Evolutionary conservation across 2,888 invertebrate species (phyloP), one percentile per base, ranked within the genome.

Genomic region (Parnassius orleans): DNA sequence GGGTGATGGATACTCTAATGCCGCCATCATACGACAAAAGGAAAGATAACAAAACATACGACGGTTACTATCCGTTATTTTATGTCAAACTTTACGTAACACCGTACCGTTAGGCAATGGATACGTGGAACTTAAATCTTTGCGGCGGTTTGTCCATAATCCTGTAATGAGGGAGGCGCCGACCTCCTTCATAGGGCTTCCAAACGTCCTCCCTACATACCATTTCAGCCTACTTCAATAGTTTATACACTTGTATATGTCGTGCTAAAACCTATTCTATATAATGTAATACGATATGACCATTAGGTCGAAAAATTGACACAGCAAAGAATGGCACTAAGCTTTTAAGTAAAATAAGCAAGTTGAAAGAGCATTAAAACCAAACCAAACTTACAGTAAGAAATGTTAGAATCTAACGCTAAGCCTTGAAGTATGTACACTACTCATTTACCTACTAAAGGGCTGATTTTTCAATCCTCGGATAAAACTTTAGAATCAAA

Each of bases 81-180:
- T 24, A 12, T 54, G 12, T 33, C 33, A 42, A 52, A 54, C 51
- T 65, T 61, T 60, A 60, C 60, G 65, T 60, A 65, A 63, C 68
- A 67, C 67, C 70, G 71, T 66, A 67, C 67, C 70, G 71, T 66
- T 58, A 47, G 59, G 64, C 57, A 68, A 66, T 71, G 77, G 71
- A 68, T 56, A 72, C 72, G 46, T 41, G 63, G 65, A 66, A 65
- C 66, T 81, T 86, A 87, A 90, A 90, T 90, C 90, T 83, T 84
- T 77, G 81, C 79, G 74, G 80, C 73, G 81, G 83, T 79, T 73
- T 70, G 72, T 74, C 72, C 69, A 73, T 90, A 91, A 90, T 90
- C 90, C 85, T 86, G 84, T 90, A 87, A 90, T 70, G 78, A 78
- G 81, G 78, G 73, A 77, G 89, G 89, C 90, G 86, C 87, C 90